Percentiles rank a stretch among this genome's conserved stretches.
Conservation (phyloP, 2,888 invertebrate genomes). For the Pedicia rivosa region DNA sequence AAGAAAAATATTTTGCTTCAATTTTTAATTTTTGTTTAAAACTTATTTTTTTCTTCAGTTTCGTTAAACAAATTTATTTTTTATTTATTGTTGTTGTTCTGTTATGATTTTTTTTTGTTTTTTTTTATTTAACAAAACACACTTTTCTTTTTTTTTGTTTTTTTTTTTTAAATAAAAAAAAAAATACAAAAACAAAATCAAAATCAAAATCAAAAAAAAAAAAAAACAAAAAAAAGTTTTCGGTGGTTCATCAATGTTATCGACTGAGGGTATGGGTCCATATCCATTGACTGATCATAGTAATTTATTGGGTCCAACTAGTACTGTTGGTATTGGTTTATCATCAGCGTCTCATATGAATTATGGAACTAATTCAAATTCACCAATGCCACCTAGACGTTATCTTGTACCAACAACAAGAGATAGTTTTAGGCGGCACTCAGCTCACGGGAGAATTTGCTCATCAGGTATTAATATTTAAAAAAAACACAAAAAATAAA, state of each 20-base stretch:
- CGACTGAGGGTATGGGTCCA: conserved; percentile 34
- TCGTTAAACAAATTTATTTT: conserved; percentile 1
- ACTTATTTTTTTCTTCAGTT: not conserved
- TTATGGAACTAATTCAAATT: conserved; percentile 31
- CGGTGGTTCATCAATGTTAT: conserved; percentile 32
- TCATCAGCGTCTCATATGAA: conserved; percentile 26
- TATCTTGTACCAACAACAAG: conserved; percentile 11
- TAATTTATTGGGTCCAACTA: conserved; percentile 28
- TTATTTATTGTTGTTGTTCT: conserved; percentile 1
- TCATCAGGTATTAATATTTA: too few species aligned
- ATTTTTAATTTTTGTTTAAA: not conserved
- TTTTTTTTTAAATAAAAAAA: conserved; percentile 8
- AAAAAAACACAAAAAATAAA: too few species aligned
- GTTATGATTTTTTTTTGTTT: too few species aligned
- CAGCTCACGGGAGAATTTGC: conserved; percentile 32
- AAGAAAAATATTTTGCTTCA: conserved; percentile 1
- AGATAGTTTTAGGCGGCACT: conserved; percentile 31
- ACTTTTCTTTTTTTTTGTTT: conserved; percentile 1
- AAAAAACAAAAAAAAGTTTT: conserved; percentile 24
- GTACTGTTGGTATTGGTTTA: conserved; percentile 23
- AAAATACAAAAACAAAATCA: conserved; percentile 11
- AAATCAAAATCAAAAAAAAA: conserved; percentile 13
- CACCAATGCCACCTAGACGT: conserved; percentile 11
- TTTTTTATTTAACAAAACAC: too few species aligned
- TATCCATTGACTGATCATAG: conserved; percentile 31